These are phyloP conservation scores for Phoebastria nigripes DNA, from an alignment of 2,797 vertebrate species.

Conservation along the genomic window DNA sequence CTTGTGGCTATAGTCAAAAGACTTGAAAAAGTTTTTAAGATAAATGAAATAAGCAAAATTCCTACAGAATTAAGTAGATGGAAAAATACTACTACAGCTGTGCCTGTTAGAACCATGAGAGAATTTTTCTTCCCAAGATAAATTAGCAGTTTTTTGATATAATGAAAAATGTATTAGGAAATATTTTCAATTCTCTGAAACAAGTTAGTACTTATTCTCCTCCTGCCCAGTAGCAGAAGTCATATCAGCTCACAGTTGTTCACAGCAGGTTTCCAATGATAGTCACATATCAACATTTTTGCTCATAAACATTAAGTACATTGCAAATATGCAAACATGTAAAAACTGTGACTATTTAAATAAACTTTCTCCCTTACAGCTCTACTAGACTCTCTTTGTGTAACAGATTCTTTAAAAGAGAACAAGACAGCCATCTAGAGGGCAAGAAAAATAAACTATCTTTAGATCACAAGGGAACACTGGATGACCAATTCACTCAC, in stretches of 20 bases:
- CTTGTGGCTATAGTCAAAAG: neutral
- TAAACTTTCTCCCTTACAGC: neutral
- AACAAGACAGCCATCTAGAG: conserved; percentile 70
- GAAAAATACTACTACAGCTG: neutral
- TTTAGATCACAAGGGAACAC: neutral
- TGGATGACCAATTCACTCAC: neutral
- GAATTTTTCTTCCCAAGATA: neutral
- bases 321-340: neutral
- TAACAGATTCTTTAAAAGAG: neutral
- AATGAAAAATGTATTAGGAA: neutral
- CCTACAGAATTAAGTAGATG: neutral
- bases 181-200: neutral
- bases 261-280: neutral
- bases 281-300: neutral
- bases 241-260: neutral
- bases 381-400: neutral
- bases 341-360: neutral
- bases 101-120: neutral
- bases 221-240: neutral
- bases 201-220: neutral
- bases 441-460: neutral
- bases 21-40: neutral
- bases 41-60: neutral
- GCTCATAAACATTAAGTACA: neutral
- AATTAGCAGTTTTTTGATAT: neutral